Percentiles rank a stretch among this genome's conserved stretches.
These are phyloP conservation scores for Leptinotarsa juncta DNA, from an alignment of 2,888 invertebrate genomes.

Conservation along the genomic window DNA sequence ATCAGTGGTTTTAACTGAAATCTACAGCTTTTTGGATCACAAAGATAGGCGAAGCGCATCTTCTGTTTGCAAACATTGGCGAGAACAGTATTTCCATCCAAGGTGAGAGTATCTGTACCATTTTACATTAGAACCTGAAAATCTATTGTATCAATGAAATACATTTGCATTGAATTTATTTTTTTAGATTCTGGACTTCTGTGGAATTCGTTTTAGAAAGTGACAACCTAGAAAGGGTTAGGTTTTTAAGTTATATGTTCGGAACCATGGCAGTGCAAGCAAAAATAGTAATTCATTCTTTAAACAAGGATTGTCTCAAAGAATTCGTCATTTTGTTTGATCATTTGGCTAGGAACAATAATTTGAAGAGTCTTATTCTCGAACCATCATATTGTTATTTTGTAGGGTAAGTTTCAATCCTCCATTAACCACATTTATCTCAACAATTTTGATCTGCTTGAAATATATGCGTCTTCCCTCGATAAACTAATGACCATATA, in stretches of 20 bases:
- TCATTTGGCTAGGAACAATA: constrained; percentile 60
- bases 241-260: constrained; percentile 59
- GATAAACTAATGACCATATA: too few relatives aligned
- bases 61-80: background rate
- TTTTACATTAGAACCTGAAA: background rate
- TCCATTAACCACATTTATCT: too few relatives aligned
- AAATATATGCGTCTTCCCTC: too few relatives aligned
- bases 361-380: constrained; percentile 60
- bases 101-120: background rate
- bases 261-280: constrained; percentile 60
- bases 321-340: constrained; percentile 62
- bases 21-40: background rate
- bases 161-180: background rate
- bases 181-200: constrained; percentile 63
- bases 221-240: constrained; percentile 57
- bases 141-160: too few relatives aligned
- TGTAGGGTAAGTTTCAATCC: constrained; percentile 45
- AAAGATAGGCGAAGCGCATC: background rate
- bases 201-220: constrained; percentile 61
- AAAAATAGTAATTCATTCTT: constrained; percentile 60
- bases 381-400: constrained; percentile 64
- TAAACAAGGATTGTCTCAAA: constrained; percentile 59
- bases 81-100: background rate
- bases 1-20: background rate
- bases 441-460: too few relatives aligned